Evolutionary conservation across 2,797 vertebrate species (phyloP).

Genomic region (Sus cebifrons): DNA sequence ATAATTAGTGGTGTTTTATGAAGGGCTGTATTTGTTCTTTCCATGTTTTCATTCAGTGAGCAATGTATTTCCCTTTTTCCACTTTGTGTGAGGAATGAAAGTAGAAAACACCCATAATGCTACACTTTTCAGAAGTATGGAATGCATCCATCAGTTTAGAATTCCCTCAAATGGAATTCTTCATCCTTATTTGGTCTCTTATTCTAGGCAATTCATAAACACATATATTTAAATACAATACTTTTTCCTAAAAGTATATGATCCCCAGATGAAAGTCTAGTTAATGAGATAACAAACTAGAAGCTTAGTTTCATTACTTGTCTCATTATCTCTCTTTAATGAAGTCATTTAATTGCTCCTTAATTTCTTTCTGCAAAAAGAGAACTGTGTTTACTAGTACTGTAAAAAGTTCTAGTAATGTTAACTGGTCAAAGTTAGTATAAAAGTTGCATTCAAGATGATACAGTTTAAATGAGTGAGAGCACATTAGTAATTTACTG

Average conservation of each 20-base stretch:
- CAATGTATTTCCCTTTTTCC: slow-evolving; percentile 64
- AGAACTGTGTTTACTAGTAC: neutral
- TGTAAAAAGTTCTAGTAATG: slow-evolving; percentile 21
- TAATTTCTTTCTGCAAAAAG: slow-evolving; percentile 9
- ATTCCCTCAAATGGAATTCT: slow-evolving; percentile 70
- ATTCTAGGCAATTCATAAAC: slow-evolving; percentile 70
- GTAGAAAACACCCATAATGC: slow-evolving; percentile 67
- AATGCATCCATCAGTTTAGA: slow-evolving; percentile 52
- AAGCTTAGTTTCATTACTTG: slow-evolving; percentile 19
- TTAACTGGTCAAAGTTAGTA: neutral
- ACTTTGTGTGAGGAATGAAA: slow-evolving; percentile 70
- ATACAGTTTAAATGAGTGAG: neutral
- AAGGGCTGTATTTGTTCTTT: slow-evolving; percentile 75
- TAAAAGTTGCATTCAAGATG: neutral
- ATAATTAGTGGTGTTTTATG: slow-evolving; percentile 75
- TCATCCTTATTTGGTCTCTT: slow-evolving; percentile 71
- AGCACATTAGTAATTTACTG: neutral
- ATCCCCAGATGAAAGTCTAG: slow-evolving; percentile 48
- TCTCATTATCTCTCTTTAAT: neutral
- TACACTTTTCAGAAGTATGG: slow-evolving; percentile 33
- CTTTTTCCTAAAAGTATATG: slow-evolving; percentile 33
- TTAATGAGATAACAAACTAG: slow-evolving; percentile 19
- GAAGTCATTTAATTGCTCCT: slow-evolving; percentile 17
- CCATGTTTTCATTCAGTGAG: slow-evolving; percentile 75
- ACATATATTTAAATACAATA: slow-evolving; percentile 71